Evolutionary conservation across 2,113 vertebrate species (phyloP).

Genomic region (Bubo bubo): DNA sequence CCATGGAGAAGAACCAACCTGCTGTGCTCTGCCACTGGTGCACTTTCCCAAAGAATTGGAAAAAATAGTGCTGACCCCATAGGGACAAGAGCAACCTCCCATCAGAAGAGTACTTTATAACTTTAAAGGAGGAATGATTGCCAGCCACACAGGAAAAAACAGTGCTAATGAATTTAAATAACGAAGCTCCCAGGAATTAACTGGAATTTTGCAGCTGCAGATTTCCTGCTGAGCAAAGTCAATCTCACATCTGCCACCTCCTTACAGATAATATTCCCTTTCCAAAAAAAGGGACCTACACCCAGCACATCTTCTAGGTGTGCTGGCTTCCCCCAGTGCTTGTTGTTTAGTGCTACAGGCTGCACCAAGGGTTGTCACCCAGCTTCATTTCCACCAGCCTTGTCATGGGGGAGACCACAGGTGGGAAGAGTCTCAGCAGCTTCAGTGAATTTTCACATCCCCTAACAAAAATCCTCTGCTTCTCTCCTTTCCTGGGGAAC

Average conservation of each 20-base stretch:
- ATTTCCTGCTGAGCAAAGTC: neutral
- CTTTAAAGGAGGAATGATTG: neutral
- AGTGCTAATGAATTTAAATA: neutral
- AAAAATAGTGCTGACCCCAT: neutral
- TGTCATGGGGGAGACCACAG: neutral
- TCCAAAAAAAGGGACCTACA: neutral
- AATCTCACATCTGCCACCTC: neutral
- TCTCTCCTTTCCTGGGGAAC: neutral
- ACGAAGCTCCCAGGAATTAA: neutral
- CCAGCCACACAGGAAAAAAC: neutral
- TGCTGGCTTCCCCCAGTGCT: neutral
- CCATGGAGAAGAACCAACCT: neutral
- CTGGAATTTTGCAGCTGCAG: neutral
- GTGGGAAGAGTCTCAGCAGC: neutral
- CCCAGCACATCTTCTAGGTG: neutral
- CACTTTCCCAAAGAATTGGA: neutral
- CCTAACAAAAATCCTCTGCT: neutral
- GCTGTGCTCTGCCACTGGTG: neutral
- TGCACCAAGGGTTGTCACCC: neutral
- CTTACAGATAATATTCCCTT: neutral
- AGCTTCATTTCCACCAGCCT: neutral
- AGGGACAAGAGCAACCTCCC: neutral
- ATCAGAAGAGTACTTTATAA: neutral
- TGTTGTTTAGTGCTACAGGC: neutral
- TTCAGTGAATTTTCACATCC: neutral